Percentiles rank a stretch among this genome's conserved stretches.
These are phyloP conservation scores for Lycia hirtaria DNA, from an alignment of 2,888 invertebrate species.

Conservation along the genomic window DNA sequence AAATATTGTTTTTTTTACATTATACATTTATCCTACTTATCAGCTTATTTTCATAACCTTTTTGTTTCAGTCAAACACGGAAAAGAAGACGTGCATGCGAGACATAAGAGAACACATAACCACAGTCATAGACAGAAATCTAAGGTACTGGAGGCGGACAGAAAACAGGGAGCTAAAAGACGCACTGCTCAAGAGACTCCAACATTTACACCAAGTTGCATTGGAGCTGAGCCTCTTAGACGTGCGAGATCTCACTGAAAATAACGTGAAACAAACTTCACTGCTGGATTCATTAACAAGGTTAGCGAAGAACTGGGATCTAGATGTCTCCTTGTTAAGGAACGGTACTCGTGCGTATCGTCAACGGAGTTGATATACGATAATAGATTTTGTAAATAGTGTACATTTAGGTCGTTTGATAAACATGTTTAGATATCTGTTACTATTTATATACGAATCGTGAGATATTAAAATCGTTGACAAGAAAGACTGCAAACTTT, in stretches of 20 bases:
- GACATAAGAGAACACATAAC: slow-evolving; percentile 81
- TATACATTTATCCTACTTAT: neutral
- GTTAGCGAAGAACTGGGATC: slow-evolving; percentile 68
- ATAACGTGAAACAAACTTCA: slow-evolving; percentile 54
- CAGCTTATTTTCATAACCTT: neutral
- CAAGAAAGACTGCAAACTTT: slow-evolving; percentile 19
- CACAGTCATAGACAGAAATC: slow-evolving; percentile 77
- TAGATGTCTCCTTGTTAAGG: slow-evolving; percentile 61
- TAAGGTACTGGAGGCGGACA: slow-evolving; percentile 82
- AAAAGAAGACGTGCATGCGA: slow-evolving; percentile 76
- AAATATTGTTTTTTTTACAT: neutral
- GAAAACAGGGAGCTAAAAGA: slow-evolving; percentile 59
- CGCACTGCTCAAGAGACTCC: slow-evolving; percentile 69
- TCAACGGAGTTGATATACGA: slow-evolving; percentile 49
- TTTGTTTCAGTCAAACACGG: slow-evolving; percentile 61
- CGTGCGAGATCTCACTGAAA: slow-evolving; percentile 62
- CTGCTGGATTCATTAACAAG: slow-evolving; percentile 60
- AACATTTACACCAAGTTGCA: slow-evolving; percentile 69
- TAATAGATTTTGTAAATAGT: slow-evolving; percentile 70
- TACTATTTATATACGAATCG: slow-evolving; percentile 73
- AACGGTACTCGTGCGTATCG: slow-evolving; percentile 45
- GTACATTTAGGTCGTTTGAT: slow-evolving; percentile 72
- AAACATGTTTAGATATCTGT: slow-evolving; percentile 48
- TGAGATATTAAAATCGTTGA: slow-evolving; percentile 66
- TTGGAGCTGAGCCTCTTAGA: slow-evolving; percentile 70